Percentiles rank a stretch among this genome's conserved stretches.
Conservation (phyloP, 2,113 vertebrate genomes). For the Caloenas nicobarica region DNA sequence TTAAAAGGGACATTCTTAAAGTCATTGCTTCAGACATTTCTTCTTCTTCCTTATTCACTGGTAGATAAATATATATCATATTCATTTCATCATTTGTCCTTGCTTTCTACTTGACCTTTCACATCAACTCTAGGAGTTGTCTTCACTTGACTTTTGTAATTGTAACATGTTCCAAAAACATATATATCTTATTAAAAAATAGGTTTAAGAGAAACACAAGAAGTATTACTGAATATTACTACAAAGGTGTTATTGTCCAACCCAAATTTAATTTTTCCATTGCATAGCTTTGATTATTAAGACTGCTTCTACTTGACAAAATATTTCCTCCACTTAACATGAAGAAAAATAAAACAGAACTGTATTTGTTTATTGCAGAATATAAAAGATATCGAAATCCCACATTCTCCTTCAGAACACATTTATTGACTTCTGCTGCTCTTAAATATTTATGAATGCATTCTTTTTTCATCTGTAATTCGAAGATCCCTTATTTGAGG, state of each 20-base stretch:
- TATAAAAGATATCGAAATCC: background rate
- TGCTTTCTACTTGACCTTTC: background rate
- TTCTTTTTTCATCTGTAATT: background rate
- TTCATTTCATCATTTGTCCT: background rate
- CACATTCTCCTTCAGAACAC: background rate
- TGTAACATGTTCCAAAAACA: background rate
- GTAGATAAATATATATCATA: background rate
- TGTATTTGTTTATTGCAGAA: background rate
- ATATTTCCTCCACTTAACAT: background rate
- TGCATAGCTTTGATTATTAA: background rate
- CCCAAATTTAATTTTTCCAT: background rate
- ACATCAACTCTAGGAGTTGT: background rate
- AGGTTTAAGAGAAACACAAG: background rate
- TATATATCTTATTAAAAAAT: background rate
- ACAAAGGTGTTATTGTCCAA: background rate
- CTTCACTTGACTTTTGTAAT: background rate
- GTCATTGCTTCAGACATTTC: background rate
- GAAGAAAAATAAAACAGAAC: background rate
- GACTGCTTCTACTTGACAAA: background rate
- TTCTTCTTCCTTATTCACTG: background rate
- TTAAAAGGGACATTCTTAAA: background rate
- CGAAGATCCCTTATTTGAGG: background rate
- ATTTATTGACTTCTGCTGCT: background rate
- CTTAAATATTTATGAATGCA: background rate
- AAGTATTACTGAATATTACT: background rate